Percentiles rank a stretch among this genome's conserved stretches.
Conservation (phyloP, 2,797 vertebrate genomes). For the Eulemur coronatus region DNA sequence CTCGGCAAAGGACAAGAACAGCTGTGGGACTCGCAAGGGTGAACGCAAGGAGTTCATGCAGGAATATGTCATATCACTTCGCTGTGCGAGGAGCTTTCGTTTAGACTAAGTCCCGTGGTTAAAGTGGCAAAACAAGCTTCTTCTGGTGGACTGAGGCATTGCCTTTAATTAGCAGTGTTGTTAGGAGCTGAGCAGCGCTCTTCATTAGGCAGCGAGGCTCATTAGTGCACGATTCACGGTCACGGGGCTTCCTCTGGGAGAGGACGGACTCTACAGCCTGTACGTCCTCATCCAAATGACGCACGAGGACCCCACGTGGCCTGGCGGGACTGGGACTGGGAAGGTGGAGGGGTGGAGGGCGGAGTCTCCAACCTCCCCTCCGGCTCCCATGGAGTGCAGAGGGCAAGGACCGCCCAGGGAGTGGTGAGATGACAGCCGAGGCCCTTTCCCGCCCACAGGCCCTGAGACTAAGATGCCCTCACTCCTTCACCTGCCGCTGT, state of each 20-base stretch:
- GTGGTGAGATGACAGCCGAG: not conserved
- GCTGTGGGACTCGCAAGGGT: not conserved
- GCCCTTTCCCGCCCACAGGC: not conserved
- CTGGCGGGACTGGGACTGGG: not conserved
- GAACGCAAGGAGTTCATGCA: not conserved
- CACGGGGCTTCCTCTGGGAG: not conserved
- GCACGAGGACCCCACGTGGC: not conserved
- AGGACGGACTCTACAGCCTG: rapidly evolving
- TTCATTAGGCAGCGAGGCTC: not conserved
- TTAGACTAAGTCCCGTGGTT: not conserved
- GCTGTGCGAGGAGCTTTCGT: not conserved
- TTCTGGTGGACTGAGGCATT: not conserved
- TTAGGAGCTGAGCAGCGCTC: not conserved
- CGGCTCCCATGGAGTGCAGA: not conserved
- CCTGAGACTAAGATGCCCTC: not conserved
- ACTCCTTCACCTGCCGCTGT: not conserved
- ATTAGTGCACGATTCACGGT: not conserved
- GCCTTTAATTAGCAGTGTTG: not conserved
- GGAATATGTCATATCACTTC: rapidly evolving
- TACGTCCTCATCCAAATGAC: not conserved
- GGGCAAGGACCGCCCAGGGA: rapidly evolving
- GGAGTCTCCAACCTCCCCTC: not conserved
- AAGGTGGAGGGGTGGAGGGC: not conserved
- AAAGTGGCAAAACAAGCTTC: not conserved
- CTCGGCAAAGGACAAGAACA: not conserved